Evolutionary conservation across 2,797 vertebrate species (phyloP).

Genomic region (Notolepis coatsorum): DNA sequence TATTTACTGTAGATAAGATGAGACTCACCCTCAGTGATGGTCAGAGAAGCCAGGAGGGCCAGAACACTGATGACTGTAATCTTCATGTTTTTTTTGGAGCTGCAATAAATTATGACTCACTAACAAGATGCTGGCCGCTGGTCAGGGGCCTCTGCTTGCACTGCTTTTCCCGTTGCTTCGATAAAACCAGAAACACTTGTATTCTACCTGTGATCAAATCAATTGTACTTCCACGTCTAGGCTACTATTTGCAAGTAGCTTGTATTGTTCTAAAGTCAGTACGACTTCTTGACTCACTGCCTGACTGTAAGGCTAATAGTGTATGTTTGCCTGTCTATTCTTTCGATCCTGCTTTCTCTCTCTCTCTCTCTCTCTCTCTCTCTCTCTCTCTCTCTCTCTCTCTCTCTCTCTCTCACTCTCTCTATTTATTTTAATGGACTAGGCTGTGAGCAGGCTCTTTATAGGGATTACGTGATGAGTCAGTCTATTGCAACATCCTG

Average conservation of each 20-base stretch:
- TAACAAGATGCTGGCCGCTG: too few species aligned
- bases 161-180: too few species aligned
- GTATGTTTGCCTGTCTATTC: too few species aligned
- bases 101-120: too few species aligned
- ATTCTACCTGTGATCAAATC: background rate
- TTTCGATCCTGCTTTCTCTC: background rate
- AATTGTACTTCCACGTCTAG: background rate
- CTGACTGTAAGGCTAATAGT: background rate
- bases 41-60: slow-evolving; percentile 33
- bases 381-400: background rate
- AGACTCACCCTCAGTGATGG: slow-evolving; percentile 47
- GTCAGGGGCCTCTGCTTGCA: too few species aligned
- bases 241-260: background rate
- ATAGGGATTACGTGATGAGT: background rate
- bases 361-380: background rate
- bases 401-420: too few species aligned
- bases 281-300: background rate
- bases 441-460: background rate
- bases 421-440: background rate
- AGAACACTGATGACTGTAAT: slow-evolving; percentile 34
- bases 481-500: background rate
- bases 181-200: too few species aligned
- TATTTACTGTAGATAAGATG: background rate
- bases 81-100: background rate
- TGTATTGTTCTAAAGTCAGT: background rate